Evolutionary conservation across 2,888 invertebrate genomes (phyloP).

Genomic region (Nymphalis c-album): DNA sequence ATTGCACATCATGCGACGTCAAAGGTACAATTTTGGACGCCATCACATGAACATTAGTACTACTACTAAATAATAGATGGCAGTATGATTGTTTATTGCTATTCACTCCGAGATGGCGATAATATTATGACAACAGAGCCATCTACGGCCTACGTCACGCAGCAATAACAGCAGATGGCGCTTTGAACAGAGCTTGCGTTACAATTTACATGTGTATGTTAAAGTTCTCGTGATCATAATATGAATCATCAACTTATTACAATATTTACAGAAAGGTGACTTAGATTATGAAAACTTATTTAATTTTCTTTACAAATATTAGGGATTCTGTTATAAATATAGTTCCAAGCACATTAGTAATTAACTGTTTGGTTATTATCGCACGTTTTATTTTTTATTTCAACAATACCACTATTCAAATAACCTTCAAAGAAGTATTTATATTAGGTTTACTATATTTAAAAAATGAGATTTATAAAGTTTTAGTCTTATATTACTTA

Average conservation of each 20-base stretch:
- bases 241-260: conserved; percentile 21
- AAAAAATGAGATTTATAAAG: conserved; percentile 18
- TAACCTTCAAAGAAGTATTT: conserved; percentile 21
- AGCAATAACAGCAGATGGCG: conserved; percentile 24
- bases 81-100: conserved; percentile 40
- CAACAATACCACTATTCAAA: conserved; percentile 16
- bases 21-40: conserved; percentile 30
- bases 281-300: conserved; percentile 30
- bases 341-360: conserved; percentile 18
- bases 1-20: conserved; percentile 46
- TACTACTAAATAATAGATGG: conserved; percentile 44
- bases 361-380: conserved; percentile 9
- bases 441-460: conserved; percentile 6
- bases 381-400: conserved; percentile 15
- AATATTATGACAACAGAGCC: conserved; percentile 25
- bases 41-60: conserved; percentile 35
- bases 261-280: conserved; percentile 35
- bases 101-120: conserved; percentile 43
- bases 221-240: conserved; percentile 13
- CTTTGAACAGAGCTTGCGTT: conserved; percentile 21
- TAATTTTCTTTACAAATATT: conserved; percentile 33
- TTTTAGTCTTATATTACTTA: conserved; percentile 14
- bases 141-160: conserved; percentile 21
- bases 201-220: conserved; percentile 20
- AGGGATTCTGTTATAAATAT: conserved; percentile 15